Percentiles rank a stretch among this genome's conserved stretches.
phyloP scores from a whole-genome alignment of 2,888 invertebrate genomes.

The Mesorhabditis spiculigera region DNA sequence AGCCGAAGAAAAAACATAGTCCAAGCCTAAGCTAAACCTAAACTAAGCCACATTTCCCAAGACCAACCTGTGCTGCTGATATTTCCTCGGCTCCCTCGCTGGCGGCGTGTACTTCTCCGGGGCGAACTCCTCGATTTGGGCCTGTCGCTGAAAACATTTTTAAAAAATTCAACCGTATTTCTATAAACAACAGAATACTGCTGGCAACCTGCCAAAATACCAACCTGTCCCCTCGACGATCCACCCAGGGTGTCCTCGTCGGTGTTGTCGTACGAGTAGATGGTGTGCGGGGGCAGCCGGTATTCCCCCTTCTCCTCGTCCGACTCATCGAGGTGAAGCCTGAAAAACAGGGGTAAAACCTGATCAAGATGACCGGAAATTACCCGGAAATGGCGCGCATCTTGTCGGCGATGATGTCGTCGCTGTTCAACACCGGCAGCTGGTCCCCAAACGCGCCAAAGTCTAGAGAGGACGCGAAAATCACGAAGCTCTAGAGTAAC shows the following conservation, averaged over 20 bases:
- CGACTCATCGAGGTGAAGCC: conserved; percentile 39
- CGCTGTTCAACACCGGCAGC: conserved; percentile 51
- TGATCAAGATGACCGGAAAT: conserved; percentile 6
- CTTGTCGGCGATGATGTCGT: conserved; percentile 44
- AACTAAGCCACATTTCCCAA: no score
- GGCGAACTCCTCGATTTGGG: not conserved
- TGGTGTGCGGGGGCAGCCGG: conserved; percentile 42
- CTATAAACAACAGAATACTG: no score
- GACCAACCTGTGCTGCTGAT: not conserved
- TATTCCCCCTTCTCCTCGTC: conserved; percentile 51
- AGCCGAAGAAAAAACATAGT: no score
- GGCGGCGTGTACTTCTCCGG: not conserved
- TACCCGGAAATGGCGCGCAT: conserved; percentile 69
- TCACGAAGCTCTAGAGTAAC: not conserved
- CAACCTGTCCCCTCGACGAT: conserved; percentile 8
- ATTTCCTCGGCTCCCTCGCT: not conserved
- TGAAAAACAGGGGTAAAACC: conserved; percentile 11
- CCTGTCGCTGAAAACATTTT: not conserved
- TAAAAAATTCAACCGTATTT: no score
- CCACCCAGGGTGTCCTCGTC: conserved; percentile 26
- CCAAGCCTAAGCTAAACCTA: no score
- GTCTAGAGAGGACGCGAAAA: conserved; percentile 25
- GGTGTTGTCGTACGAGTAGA: conserved; percentile 50
- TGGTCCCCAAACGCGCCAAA: conserved; percentile 55
- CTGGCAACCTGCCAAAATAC: not conserved